Conservation (phyloP, 2,888 invertebrate species). For the Lasius fuliginosus region DNA sequence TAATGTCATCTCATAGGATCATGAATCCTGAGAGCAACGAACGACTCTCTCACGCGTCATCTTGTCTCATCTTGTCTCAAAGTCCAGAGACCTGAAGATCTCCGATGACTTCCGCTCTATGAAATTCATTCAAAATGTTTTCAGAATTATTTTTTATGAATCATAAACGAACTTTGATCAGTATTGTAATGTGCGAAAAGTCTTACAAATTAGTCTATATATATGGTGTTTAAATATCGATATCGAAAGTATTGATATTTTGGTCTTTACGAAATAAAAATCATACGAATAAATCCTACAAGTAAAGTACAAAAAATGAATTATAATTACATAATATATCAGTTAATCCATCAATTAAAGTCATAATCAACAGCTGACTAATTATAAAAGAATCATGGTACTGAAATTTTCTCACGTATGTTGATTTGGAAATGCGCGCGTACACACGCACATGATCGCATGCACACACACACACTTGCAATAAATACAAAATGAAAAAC, state of each 20-base stretch:
- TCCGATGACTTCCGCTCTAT: not conserved
- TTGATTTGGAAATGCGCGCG: not conserved
- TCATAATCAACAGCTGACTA: slow-evolving; percentile 28
- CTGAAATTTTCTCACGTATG: slow-evolving; percentile 27
- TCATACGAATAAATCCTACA: not conserved
- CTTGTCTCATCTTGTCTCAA: slow-evolving; percentile 15
- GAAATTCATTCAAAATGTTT: not conserved
- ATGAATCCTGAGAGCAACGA: slow-evolving; percentile 43
- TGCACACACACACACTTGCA: not conserved
- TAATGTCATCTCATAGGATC: slow-evolving; percentile 18
- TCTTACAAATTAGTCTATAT: not conserved
- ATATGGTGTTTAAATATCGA: not conserved
- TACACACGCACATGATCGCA: not conserved
- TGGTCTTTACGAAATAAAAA: slow-evolving; percentile 3
- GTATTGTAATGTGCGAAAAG: not conserved
- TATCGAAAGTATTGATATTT: not conserved
- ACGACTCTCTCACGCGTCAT: not conserved
- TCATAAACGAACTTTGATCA: not conserved
- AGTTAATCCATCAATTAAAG: not conserved
- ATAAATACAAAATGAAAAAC: slow-evolving; percentile 1
- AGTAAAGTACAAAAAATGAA: not conserved
- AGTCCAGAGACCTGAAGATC: slow-evolving; percentile 11
- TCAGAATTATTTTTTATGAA: not conserved
- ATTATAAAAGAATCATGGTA: slow-evolving; percentile 13
- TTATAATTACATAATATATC: slow-evolving; percentile 6